Base-by-base conservation (phyloP, 1,140 invertebrate genomes). In the Drosophila sucinea region DNA sequence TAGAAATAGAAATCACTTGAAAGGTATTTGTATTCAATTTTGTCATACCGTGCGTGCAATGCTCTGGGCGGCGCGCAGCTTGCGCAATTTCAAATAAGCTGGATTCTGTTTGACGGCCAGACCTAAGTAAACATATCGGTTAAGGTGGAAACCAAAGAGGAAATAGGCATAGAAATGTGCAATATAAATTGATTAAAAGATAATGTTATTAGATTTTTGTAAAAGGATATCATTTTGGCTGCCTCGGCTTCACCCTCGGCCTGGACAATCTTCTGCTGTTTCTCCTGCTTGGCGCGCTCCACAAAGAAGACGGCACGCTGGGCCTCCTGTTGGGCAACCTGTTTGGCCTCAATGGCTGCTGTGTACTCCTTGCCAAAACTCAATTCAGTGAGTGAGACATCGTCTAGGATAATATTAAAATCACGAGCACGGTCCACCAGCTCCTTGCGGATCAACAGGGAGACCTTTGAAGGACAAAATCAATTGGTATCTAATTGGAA, bases 231-330 rank as follows among this genome's bases (percentile, higher is more conserved):
- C 97, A 98, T 97, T 94, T 97, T 96, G 2, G 99, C 99, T 85
- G 99, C 97, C 94, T 99, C 96, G 29, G 99, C 98, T 96, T 99
- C 99, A 94, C 99, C 99, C 94, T 99, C 98, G 77, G 99, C 99
- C 93, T 99, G 98, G 1, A 99, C 98, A 93, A 99, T 99, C 92
- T 99, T 99, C 93, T 99, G 99, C 93, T 99, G 99, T 90, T 96
- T 95, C 92, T 99, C 98, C 92, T 99, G 98, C 85, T 97, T 98
- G 10, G 99, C 99, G 90, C 97, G 95, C 94, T 99, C 99, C 1
- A 99, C 99, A 29, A 98, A 96, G 92, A 99, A 99, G 67, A 98
- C 98, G 44, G 99, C 99, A 82, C 99, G 93, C 93, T 99, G 99
- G 10, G 99, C 99, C 93, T 99, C 99, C 94, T 99, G 99, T 92